Evolutionary conservation across 2,888 invertebrate species (phyloP).

Genomic region (Hydriomena furcata): DNA sequence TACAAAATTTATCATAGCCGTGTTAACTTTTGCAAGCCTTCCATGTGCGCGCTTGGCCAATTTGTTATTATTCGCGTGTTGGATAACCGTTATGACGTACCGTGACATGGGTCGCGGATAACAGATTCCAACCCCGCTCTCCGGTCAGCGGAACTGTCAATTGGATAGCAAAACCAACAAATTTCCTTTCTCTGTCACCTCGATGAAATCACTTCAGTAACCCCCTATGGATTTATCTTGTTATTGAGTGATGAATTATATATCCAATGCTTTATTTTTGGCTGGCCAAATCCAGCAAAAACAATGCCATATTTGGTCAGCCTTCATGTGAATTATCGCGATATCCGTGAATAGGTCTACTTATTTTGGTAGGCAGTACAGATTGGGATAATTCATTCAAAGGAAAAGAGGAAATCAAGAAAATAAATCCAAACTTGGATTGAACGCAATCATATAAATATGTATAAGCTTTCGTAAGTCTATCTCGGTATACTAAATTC

Average conservation of each 20-base stretch:
- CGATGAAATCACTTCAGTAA: conserved; percentile 58
- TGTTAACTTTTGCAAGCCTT: no score
- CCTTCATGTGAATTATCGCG: conserved; percentile 30
- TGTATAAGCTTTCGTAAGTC: conserved; percentile 6
- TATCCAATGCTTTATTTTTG: conserved; percentile 34
- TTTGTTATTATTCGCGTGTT: conserved; percentile 64
- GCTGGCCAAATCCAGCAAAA: conserved; percentile 22
- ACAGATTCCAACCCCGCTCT: conserved; percentile 59
- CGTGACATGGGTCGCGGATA: conserved; percentile 71
- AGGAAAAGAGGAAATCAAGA: conserved; percentile 29
- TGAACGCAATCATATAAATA: conserved; percentile 24
- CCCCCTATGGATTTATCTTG: conserved; percentile 42
- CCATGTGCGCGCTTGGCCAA: no score
- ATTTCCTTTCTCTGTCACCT: conserved; percentile 57
- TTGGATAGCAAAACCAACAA: conserved; percentile 67
- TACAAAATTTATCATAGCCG: no score
- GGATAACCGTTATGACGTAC: conserved; percentile 61
- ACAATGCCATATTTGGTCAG: conserved; percentile 30
- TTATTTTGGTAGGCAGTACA: conserved; percentile 19
- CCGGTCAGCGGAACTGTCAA: conserved; percentile 72
- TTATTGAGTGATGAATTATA: conserved; percentile 52
- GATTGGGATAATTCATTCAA: conserved; percentile 26
- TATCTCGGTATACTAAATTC: background rate
- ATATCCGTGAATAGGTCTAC: conserved; percentile 21
- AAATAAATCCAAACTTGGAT: conserved; percentile 30